These are phyloP conservation scores for Orchesellides sinensis DNA, from an alignment of 2,888 invertebrate genomes.

Conservation along the genomic window DNA sequence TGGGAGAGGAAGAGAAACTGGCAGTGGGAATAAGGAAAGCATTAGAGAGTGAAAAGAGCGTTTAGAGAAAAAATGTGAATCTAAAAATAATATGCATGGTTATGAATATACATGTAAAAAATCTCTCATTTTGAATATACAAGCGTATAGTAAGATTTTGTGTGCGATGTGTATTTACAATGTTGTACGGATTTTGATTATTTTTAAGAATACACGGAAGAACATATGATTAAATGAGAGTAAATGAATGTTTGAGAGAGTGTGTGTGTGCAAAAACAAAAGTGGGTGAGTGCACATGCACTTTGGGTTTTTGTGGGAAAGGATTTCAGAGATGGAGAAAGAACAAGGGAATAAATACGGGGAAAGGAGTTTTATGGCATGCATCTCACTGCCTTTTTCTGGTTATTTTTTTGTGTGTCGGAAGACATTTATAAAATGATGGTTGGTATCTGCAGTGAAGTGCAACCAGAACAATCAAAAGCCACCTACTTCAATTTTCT, in stretches of 20 bases:
- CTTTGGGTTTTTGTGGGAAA: background rate
- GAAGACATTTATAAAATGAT: conserved; percentile 63
- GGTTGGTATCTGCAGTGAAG: conserved; percentile 62
- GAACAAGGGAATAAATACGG: conserved; percentile 16
- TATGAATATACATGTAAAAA: too few species aligned
- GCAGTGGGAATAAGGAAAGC: background rate
- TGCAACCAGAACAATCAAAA: conserved; percentile 65
- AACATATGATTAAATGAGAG: too few species aligned
- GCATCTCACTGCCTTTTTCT: conserved; percentile 48
- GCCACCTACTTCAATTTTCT: conserved; percentile 38
- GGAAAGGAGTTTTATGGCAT: conserved; percentile 46
- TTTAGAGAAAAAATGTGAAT: too few species aligned
- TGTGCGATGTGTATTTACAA: background rate
- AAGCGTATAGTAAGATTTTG: too few species aligned
- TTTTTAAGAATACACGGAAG: too few species aligned
- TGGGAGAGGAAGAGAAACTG: background rate
- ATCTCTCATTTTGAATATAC: too few species aligned
- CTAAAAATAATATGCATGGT: too few species aligned
- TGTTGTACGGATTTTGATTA: too few species aligned
- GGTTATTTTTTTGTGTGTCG: conserved; percentile 38
- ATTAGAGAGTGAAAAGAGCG: background rate
- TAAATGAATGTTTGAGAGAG: background rate
- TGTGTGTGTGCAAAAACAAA: background rate
- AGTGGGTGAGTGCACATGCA: background rate
- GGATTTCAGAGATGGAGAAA: background rate